Evolutionary conservation across 2,797 vertebrate genomes (phyloP).

Genomic region (Eupleurogrammus muticus): DNA sequence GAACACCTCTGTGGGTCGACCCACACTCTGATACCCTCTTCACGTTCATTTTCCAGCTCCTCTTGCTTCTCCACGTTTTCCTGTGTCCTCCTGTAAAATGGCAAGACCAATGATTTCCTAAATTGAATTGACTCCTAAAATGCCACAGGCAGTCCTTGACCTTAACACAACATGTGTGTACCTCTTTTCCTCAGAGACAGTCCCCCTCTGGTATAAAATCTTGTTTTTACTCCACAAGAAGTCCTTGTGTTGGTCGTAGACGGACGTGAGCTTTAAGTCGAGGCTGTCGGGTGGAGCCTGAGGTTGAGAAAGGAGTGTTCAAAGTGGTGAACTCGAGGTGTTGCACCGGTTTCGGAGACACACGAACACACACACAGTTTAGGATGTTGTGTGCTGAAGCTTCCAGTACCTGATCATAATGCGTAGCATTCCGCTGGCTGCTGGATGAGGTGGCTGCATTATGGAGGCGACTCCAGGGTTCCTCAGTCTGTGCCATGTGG

Average conservation of each 20-base stretch:
- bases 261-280: conserved; percentile 84
- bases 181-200: conserved; percentile 68
- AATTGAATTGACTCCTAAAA: not conserved
- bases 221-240: conserved; percentile 81
- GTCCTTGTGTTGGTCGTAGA: conserved; percentile 86
- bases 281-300: conserved; percentile 86
- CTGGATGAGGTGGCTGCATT: conserved; percentile 78
- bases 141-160: no score
- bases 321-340: not conserved
- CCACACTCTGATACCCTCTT: conserved; percentile 76
- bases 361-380: not conserved
- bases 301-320: not conserved
- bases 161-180: conserved; percentile 37
- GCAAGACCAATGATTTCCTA: not conserved
- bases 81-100: conserved; percentile 54
- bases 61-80: conserved; percentile 36
- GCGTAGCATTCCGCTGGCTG: conserved; percentile 58
- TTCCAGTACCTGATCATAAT: conserved; percentile 73
- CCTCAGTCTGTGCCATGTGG: conserved; percentile 82
- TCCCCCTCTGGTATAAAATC: conserved; percentile 81
- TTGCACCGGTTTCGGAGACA: not conserved
- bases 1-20: conserved; percentile 81
- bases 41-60: conserved; percentile 14
- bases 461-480: conserved; percentile 87
- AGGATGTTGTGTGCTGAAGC: not conserved